Base-by-base conservation (phyloP, 2,113 vertebrate genomes). In the Caranx melampygus region DNA sequence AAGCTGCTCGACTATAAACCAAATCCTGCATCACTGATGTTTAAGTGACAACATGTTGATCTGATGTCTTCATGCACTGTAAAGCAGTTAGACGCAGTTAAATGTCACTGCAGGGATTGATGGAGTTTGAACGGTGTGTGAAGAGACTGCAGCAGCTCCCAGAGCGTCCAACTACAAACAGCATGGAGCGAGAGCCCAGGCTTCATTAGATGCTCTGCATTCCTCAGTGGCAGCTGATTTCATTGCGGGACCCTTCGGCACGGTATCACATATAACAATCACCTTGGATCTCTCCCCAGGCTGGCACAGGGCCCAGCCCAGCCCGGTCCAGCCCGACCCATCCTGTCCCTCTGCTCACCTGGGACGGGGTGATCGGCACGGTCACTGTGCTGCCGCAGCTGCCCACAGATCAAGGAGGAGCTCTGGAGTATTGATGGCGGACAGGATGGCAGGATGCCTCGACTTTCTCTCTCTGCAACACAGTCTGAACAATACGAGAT, bases 141-240 rank as follows among this genome's bases (percentile, higher is more conserved):
- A 77, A 75, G 63, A 75, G 67, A 62, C 49, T 45, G 55, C 34
- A 34, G 59, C 75, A 64, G 55, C 40, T 72, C 81, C 40, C 57
- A 47, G 69, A 76, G 34, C 35, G 11, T 55, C 44, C 10, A 3
- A n/a, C 60, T 82, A 68, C 72, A 67, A 81, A 86, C 84, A 76
- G 81, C 58, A 11, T 1, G 26, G 69, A 78, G 57, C n/a, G 72
- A 79, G 67, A 79, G 71, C 73, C 6, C 42, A 54, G 69, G 78
- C 61, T 77, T 85, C 79, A 82, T 88, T 79, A 85, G 74, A 59
- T 61, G 61, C 54, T 75, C 80, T 72, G 47, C 72, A 63, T 83
- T 76, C 82, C 85, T 60, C 7, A 21, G 20, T 65, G 88, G 89
- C 88, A 89, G 91, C 83, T 82, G 86, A 89, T 78, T 87, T 85